These are phyloP conservation scores for Eidolon dupreanum DNA, from an alignment of 2,797 vertebrate species.

Conservation along the genomic window DNA sequence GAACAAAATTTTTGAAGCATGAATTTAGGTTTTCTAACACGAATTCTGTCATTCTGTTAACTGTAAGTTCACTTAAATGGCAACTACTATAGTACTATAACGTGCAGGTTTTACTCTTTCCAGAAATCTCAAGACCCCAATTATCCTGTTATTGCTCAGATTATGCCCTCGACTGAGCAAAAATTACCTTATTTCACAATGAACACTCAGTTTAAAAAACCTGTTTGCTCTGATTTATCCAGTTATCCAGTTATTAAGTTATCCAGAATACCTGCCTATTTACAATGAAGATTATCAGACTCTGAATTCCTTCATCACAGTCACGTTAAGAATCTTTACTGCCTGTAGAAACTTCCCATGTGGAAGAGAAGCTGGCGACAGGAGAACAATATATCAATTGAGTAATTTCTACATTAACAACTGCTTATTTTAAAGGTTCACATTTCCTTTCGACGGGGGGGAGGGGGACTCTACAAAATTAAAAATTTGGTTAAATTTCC, in stretches of 20 bases:
- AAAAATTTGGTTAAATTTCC: background rate
- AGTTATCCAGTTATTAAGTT: background rate
- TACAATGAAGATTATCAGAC: background rate
- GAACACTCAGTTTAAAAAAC: background rate
- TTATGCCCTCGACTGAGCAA: background rate
- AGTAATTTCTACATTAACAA: background rate
- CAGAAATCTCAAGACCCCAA: background rate
- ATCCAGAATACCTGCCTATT: background rate
- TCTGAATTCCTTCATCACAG: background rate
- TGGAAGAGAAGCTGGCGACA: background rate
- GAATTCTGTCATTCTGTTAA: slow-evolving; percentile 9
- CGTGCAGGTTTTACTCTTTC: background rate
- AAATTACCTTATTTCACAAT: background rate
- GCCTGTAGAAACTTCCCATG: background rate
- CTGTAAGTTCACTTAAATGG: background rate
- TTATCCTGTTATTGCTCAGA: slow-evolving; percentile 14
- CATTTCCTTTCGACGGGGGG: background rate
- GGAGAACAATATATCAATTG: background rate
- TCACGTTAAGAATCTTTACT: background rate
- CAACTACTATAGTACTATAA: background rate
- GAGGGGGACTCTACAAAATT: background rate
- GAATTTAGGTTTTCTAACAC: background rate
- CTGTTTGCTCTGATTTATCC: background rate
- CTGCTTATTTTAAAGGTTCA: slow-evolving; percentile 16
- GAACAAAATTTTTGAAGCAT: background rate